These are phyloP conservation scores for Vireo altiloquus DNA, from an alignment of 2,113 vertebrate species.

Conservation along the genomic window DNA sequence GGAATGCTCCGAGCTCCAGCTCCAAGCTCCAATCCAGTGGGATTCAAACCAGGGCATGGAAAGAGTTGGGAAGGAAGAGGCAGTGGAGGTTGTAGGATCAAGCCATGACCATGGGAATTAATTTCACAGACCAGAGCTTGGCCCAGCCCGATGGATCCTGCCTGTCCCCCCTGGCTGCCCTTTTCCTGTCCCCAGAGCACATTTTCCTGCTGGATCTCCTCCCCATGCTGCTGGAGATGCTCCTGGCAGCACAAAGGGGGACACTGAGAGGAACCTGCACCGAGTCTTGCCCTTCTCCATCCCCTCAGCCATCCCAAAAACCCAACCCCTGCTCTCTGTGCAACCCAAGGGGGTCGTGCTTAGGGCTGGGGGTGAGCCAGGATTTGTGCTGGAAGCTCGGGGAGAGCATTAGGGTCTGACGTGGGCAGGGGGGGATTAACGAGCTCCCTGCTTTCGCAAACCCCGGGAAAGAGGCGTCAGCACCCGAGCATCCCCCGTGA, in stretches of 20 bases:
- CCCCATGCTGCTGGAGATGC: not conserved
- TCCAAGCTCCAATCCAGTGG: not conserved
- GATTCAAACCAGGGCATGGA: not conserved
- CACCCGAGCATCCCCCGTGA: rapidly evolving
- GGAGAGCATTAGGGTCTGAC: slow-evolving; percentile 11
- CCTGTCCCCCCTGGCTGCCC: not conserved
- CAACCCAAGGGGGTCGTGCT: rapidly evolving
- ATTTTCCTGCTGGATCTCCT: not conserved
- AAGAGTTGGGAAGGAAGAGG: not conserved
- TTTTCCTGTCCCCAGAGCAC: not conserved
- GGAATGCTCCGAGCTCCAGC: not conserved
- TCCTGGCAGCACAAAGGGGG: not conserved
- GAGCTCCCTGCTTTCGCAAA: not conserved
- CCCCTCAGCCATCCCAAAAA: not conserved
- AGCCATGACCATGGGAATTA: not conserved
- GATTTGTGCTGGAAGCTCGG: not conserved
- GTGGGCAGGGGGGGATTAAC: not conserved
- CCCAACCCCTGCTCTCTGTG: rapidly evolving
- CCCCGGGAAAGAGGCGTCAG: not conserved
- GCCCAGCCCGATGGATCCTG: not conserved
- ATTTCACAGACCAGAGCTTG: not conserved
- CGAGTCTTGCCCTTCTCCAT: not conserved
- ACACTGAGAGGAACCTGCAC: not conserved
- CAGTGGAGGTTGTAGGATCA: not conserved
- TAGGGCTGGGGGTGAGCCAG: not conserved